These are phyloP conservation scores for Empidonax alnorum DNA, from an alignment of 2,113 vertebrate species.

Conservation along the genomic window DNA sequence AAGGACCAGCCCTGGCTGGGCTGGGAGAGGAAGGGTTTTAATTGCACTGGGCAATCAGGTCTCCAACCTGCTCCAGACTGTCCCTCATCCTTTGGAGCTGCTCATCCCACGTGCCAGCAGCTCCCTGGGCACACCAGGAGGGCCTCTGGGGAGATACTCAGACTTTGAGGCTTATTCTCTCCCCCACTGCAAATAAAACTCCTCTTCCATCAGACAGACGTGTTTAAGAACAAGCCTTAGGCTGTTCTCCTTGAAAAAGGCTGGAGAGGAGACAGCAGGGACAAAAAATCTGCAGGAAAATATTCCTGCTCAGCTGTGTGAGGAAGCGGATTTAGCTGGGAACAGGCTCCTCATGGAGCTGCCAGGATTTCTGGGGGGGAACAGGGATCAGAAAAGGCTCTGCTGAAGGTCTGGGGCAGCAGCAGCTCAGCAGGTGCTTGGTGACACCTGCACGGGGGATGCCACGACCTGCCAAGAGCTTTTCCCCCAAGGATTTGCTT, in stretches of 20 bases:
- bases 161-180: not conserved
- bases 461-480: not conserved
- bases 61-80: not conserved
- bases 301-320: not conserved
- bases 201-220: not conserved
- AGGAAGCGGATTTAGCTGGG: accelerated
- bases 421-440: not conserved
- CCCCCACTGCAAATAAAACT: not conserved
- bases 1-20: not conserved
- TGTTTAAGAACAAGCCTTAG: not conserved
- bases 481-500: not conserved
- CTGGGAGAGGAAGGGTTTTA: not conserved
- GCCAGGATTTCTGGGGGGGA: not conserved
- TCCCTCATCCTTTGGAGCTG: not conserved
- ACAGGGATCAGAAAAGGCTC: not conserved
- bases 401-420: not conserved
- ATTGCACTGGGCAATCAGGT: not conserved
- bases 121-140: not conserved
- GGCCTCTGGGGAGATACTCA: no score
- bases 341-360: not conserved
- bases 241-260: not conserved
- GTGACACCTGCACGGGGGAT: not conserved
- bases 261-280: accelerated
- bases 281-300: not conserved
- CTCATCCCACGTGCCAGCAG: not conserved